Evolutionary conservation across 2,888 invertebrate genomes (phyloP), one percentile per base, ranked within the genome.

Genomic region (Carterocephalus palaemon): DNA sequence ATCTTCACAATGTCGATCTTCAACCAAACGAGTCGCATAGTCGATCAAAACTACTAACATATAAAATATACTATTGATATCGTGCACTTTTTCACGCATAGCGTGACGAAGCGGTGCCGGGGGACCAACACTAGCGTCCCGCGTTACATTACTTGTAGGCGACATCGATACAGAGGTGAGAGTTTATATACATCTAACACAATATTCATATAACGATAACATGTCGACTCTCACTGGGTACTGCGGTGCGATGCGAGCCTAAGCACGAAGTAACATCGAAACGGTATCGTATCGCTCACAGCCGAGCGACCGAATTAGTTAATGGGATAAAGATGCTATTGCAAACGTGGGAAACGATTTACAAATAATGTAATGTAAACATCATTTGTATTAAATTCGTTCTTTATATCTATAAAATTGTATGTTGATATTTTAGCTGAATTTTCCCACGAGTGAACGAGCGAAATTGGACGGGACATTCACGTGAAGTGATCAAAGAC

Each of bases 121-220:
- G 9, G 22, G 5, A 40, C 40, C 23, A 40, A 22, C 16, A 23
- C 31, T 40, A 32, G n/a, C n/a, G n/a, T n/a, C n/a, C n/a, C n/a
- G n/a, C n/a, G n/a, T n/a, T n/a, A n/a, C n/a, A n/a, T n/a, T n/a
- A n/a, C n/a, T 38, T 13, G 22, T 39, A 29, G 39, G 17, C 22
- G 23, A 40, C 31, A 19, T n/a, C n/a, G n/a, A n/a, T 32, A 41
- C 26, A 41, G n/a, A 38, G 24, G 19, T 26, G 41, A 24, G 12
- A 20, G 19, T 33, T 33, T 33, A 33, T 33, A 33, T 41, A 41
- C 32, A 41, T 33, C 24, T 41, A 33, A 41, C 26, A 41, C 32
- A 32, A 33, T 41, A 33, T 15, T 33, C 8, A 26, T 26, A 26
- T 33, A 19, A 24, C 24, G 24, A 19, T 41, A 41, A 41, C 33